Conservation (phyloP, 2,113 vertebrate species). For the Sapajus apella region DNA sequence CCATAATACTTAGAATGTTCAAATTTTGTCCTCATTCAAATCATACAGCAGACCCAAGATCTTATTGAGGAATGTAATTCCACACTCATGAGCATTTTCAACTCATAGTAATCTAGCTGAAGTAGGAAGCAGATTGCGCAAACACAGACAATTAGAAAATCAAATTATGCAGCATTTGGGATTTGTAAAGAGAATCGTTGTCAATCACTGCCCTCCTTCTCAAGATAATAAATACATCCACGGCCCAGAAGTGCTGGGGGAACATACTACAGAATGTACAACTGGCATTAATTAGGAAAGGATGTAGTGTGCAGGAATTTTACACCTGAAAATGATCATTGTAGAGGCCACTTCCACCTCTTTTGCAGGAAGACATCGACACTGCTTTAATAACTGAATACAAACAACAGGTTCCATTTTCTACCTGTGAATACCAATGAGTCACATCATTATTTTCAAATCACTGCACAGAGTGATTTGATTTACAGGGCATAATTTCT, state of each 20-base stretch:
- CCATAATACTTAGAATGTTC: background rate
- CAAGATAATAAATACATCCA: background rate
- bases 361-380: background rate
- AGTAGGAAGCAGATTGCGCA: constrained; percentile 4
- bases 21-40: background rate
- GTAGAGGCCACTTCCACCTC: background rate
- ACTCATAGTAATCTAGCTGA: background rate
- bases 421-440: constrained; percentile 2
- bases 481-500: background rate
- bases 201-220: constrained; percentile 31
- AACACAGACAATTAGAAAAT: constrained; percentile 51
- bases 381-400: background rate
- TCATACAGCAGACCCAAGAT: background rate
- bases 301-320: background rate
- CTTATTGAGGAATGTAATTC: background rate
- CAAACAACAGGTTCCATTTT: background rate
- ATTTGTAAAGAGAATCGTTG: constrained; percentile 14
- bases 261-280: background rate
- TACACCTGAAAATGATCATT: background rate
- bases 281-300: background rate
- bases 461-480: background rate
- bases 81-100: background rate
- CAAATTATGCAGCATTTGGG: constrained; percentile 29
- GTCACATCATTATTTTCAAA: background rate
- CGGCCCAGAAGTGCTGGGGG: background rate